Evolutionary conservation across 2,888 invertebrate species (phyloP), one percentile per base, ranked within the genome.

Genomic region (Campoletis raptor): DNA sequence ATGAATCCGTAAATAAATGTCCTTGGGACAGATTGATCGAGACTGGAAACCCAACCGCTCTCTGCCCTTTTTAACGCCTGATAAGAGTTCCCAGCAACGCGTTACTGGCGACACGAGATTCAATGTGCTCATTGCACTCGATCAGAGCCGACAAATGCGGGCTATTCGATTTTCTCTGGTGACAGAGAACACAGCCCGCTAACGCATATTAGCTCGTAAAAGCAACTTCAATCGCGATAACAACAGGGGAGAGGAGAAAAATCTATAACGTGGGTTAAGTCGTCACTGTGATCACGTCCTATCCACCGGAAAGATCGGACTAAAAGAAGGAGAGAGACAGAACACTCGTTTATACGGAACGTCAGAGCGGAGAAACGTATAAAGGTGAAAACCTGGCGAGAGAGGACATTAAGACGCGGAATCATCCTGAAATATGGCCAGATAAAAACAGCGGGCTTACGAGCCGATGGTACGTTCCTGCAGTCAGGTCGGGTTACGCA

Each of bases 361-460:
- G 45, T 81, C 48, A 42, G 66, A 69, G 37, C 61, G 81, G 30
- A 66, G 42, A 36, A 74, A 67, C 37, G 69, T 52, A 79, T 80
- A 70, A 86, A 89, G 87, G 87, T 83, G 83, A 80, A 87, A 81
- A 77, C 78, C 81, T 67, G 85, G 66, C 76, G 84, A 82, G 85
- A 79, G 64, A 82, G 85, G 89, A 90, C 89, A 91, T 92, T 92
- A 93, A 92, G 90, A 79, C 90, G 91, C 90, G 91, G 93, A 93
- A 93, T 93, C 92, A 93, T 93, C 91, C 93, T 94, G 93, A 93
- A 93, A 93, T 93, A 93, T 92, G 90, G 91, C 82, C 91, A 92
- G 92, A 94, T 94, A 94, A 94, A 94, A 94, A 93, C 93, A 92
- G 93, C 93, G 92, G 92, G 93, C 93, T 92, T 87, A 92, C 93